Base-by-base conservation (phyloP, 2,888 invertebrate genomes). In the Agrypnus murinus region DNA sequence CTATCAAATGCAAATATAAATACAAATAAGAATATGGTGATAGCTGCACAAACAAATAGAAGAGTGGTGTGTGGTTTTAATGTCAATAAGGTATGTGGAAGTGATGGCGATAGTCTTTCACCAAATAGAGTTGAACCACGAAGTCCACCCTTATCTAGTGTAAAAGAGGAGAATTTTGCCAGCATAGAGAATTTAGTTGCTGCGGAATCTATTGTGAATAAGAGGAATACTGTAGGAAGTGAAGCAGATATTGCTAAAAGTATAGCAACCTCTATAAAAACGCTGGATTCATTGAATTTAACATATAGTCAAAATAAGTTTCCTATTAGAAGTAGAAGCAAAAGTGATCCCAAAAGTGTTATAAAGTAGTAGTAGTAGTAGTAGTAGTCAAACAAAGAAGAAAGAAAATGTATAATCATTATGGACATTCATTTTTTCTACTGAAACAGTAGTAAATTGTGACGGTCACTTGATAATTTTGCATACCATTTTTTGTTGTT, bases 221-320 rank as follows among this genome's bases (percentile, higher is more conserved):
- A 15, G 40, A 65, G 62, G 59, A 73, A 69, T 69, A 65, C 72
- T 43, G 71, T 67, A 50, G 63, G 64, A 19, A 63, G 71, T 71
- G 77, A 77, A 74, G 75, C 76, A 73, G 76, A 76, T 55, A 65
- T 66, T 55, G 55, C 65, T 34, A 75, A 70, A 65, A 66, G 64
- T 70, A 64, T 69, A 62, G 76, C 80, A 17, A 78, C 81, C 19
- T 80, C 81, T 48, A 80, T 84, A 63, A 84, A 82, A 78, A 84
- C 83, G 34, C 78, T 86, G 73, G 85, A 85, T 75, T 82, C 84
- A 72, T 81, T 89, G 76, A 88, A 87, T 80, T 84, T 89, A 72
- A 88, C 88, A 72, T 89, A 88, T 81, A 88, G 88, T 75, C 88
- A 88, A 76, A 89, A 89, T 81, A 89, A 89, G 82, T 89, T 89